A percentile compares a stretch with the other conserved stretches of the same genome.
These are phyloP conservation scores for Myotis yumanensis DNA, from an alignment of 2,113 vertebrate genomes.

Conservation along the genomic window DNA sequence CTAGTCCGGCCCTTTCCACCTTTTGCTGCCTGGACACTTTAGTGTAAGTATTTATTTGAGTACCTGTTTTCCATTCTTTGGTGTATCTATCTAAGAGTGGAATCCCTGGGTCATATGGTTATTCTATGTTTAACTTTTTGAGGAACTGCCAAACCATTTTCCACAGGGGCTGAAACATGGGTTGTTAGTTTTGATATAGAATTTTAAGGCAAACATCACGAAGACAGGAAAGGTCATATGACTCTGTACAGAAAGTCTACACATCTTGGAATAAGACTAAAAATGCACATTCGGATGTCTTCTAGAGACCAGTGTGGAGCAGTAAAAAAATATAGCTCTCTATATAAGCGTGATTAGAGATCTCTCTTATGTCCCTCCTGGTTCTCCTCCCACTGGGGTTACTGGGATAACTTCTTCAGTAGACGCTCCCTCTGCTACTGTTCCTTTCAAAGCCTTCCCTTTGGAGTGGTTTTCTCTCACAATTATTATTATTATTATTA, in stretches of 20 bases:
- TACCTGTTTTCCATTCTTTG: constrained; percentile 11
- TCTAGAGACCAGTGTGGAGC: background rate
- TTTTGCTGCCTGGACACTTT: background rate
- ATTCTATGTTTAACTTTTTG: background rate
- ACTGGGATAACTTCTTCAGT: background rate
- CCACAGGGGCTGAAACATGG: background rate
- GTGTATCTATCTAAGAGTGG: background rate
- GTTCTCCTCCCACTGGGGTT: background rate
- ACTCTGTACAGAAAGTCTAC: background rate
- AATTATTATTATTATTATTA: background rate
- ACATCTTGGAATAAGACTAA: background rate
- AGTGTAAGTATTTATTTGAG: background rate
- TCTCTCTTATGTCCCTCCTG: background rate
- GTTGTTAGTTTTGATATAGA: background rate
- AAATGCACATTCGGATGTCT: background rate
- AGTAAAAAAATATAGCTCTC: background rate
- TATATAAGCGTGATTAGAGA: background rate
- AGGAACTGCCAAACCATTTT: background rate
- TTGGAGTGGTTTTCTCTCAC: background rate
- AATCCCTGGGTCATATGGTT: background rate
- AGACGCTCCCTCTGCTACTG: background rate
- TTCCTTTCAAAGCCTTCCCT: background rate
- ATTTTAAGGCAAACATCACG: background rate
- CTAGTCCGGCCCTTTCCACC: background rate
- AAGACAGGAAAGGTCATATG: background rate